These are phyloP conservation scores for Mormyrus iriodes DNA, from an alignment of 2,113 vertebrate species.

Conservation along the genomic window DNA sequence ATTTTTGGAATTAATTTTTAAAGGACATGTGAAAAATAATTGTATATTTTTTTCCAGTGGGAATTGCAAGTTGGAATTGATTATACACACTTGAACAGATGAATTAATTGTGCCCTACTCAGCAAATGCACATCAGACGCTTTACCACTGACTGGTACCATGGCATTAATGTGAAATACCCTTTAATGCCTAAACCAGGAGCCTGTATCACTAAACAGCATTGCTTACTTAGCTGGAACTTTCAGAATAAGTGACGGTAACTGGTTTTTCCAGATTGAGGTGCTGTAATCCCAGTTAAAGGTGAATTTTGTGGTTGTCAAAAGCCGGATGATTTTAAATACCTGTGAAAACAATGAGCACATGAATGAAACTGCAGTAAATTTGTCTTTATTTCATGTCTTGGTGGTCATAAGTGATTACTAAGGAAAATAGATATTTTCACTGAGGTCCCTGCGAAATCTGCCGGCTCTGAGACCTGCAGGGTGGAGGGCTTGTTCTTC, in stretches of 20 bases:
- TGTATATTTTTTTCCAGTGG: not conserved
- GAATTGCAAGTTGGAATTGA: not conserved
- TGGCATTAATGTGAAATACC: not conserved
- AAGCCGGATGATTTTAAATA: not conserved
- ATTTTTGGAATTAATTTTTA: not conserved
- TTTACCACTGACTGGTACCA: not conserved
- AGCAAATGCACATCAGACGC: conserved; percentile 2
- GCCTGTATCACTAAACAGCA: not conserved
- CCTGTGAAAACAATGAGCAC: not conserved
- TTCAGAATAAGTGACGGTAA: not conserved
- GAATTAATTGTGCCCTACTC: conserved; percentile 10
- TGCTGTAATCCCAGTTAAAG: not conserved
- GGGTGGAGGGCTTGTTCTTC: not conserved
- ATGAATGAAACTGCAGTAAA: not conserved
- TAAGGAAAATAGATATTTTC: not conserved
- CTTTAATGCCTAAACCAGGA: not conserved
- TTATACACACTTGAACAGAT: conserved; percentile 11
- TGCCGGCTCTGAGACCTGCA: not conserved
- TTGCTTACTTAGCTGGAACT: not conserved
- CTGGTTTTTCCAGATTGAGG: not conserved
- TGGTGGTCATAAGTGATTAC: not conserved
- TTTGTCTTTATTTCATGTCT: not conserved
- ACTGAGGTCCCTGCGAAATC: not conserved
- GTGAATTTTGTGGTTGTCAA: not conserved
- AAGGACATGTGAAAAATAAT: not conserved